Evolutionary conservation across 2,113 vertebrate species (phyloP).

Genomic region (Macquaria ambigua): DNA sequence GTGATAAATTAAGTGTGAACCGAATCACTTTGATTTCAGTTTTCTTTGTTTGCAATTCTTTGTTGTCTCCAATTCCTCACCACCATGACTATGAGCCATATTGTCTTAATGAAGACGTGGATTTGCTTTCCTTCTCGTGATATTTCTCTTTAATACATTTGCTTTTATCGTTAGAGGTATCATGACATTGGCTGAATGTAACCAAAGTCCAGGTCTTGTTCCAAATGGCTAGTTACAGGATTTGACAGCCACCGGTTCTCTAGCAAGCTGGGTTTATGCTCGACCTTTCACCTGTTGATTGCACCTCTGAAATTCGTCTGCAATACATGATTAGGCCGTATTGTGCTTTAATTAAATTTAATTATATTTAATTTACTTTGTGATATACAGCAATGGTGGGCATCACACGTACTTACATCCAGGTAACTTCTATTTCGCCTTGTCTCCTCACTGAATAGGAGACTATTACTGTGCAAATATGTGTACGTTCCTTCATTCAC

Average conservation of each 20-base stretch:
- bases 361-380: too few species aligned
- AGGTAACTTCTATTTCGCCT: too few species aligned
- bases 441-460: too few species aligned
- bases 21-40: constrained; percentile 47
- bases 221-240: neutral
- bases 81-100: neutral
- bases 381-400: too few species aligned
- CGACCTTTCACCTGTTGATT: neutral
- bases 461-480: too few species aligned
- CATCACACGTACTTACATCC: too few species aligned
- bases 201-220: neutral
- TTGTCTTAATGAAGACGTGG: constrained; percentile 10
- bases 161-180: neutral
- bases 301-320: neutral
- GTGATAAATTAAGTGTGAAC: constrained; percentile 40
- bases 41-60: constrained; percentile 32
- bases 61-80: constrained; percentile 8
- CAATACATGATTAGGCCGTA: neutral
- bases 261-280: neutral
- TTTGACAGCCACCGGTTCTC: neutral
- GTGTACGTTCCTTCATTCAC: too few species aligned
- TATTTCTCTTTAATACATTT: neutral
- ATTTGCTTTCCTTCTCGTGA: neutral
- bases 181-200: neutral
- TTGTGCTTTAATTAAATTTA: too few species aligned